These are phyloP conservation scores for Diglossa cyanea DNA, from an alignment of 2,797 vertebrate species.

Conservation along the genomic window DNA sequence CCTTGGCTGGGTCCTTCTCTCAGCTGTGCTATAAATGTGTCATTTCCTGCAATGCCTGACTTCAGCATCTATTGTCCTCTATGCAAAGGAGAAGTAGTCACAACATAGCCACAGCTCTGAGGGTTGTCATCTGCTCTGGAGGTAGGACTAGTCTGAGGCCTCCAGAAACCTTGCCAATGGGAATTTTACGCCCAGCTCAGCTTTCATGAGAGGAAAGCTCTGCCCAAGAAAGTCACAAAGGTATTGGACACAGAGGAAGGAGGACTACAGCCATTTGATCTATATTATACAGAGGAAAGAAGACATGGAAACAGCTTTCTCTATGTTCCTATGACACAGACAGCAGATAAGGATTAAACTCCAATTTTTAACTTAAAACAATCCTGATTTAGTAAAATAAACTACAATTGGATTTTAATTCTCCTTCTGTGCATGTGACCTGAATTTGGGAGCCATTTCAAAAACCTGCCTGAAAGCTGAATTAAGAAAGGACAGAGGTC, in stretches of 20 bases:
- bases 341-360: neutral
- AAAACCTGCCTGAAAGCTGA: neutral
- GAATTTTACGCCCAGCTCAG: neutral
- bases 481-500: neutral
- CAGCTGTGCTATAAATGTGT: neutral
- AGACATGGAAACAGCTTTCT: neutral
- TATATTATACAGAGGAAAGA: neutral
- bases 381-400: neutral
- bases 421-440: neutral
- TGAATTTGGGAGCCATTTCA: neutral
- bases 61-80: neutral
- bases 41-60: neutral
- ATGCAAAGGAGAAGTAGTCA: neutral
- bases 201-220: neutral
- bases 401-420: neutral
- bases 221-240: neutral
- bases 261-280: neutral
- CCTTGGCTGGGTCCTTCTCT: neutral
- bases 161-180: neutral
- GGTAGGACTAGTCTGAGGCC: neutral
- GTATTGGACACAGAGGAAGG: neutral
- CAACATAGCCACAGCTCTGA: neutral
- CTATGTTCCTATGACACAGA: neutral
- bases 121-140: neutral
- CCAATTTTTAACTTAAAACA: neutral